These are phyloP conservation scores for Caradrina clavipalpis DNA, from an alignment of 2,888 invertebrate species.

Conservation along the genomic window DNA sequence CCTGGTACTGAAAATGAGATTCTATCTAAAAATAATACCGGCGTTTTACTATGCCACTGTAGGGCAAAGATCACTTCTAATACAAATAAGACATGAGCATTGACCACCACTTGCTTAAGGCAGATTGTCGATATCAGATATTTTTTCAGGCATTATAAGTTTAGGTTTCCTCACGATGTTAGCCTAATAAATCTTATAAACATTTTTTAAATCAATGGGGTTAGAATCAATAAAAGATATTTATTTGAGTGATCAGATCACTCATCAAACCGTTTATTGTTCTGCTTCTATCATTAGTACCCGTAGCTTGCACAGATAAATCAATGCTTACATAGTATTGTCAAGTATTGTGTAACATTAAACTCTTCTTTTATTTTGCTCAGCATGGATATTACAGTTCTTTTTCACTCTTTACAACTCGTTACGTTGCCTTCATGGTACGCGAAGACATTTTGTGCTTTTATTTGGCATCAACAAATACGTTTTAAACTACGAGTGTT, in stretches of 20 bases:
- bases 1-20: background rate
- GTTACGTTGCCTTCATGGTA: conserved; percentile 56
- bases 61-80: no score
- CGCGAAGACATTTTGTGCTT: conserved; percentile 29
- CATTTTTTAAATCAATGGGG: no score
- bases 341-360: conserved; percentile 32
- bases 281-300: no score
- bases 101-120: no score
- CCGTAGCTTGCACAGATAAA: conserved; percentile 5
- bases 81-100: no score
- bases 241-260: background rate
- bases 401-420: conserved; percentile 26
- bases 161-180: no score
- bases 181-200: no score
- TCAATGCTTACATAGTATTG: conserved; percentile 12
- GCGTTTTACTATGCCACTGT: no score
- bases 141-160: no score
- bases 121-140: no score
- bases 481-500: conserved; percentile 36
- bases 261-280: background rate
- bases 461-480: conserved; percentile 35
- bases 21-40: no score
- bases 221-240: no score
- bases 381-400: conserved; percentile 21
- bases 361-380: conserved; percentile 36